Base-by-base conservation (phyloP, 2,113 vertebrate species). In the Clarias macrocephalus region DNA sequence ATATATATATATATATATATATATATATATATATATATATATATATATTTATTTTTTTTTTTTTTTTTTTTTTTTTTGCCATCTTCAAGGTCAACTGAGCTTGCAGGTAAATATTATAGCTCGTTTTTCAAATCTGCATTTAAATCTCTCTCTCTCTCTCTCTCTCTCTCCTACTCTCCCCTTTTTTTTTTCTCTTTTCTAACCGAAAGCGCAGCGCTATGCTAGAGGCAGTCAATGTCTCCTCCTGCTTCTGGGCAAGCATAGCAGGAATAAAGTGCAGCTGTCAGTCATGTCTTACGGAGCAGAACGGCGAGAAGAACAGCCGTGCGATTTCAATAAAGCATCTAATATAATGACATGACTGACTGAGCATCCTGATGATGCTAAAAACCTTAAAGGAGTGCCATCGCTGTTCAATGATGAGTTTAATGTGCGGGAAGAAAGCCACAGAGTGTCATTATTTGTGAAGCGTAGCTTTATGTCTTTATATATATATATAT, bases 311-410 rank as follows among this genome's bases (percentile, higher is more conserved):
- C n/a, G 60, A 92, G 91, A 89, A 85, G 65, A 91, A 92, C 82
- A 81, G 84, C 66, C 82, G 72, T 87, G 88, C 80, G 82, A 91
- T 91, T 92, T 91, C 87, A 84, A 90, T 89, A 88, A 89, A 91
- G 90, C 90, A 83, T 72, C 77, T 91, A 88, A 92, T 92, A 91
- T 90, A 88, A 91, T 91, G 85, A 93, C 90, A 86, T 92, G 93
- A 93, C 87, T 86, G 91, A 93, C 88, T 88, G 92, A 92, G 89
- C 89, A 88, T 89, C 85, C 84, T 88, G 90, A 93, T 92, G 91
- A 92, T 89, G 91, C 90, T 90, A 93, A 89, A 90, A 85, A 88
- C 54, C 84, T 30, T 89, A 92, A 94, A 92, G 89, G 91, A 90
- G 87, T 91, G 91, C 88, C 28, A 13, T 89, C 85, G 56, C 83